Base-by-base conservation (phyloP, 2,888 invertebrate genomes). In the Sericinus montela region DNA sequence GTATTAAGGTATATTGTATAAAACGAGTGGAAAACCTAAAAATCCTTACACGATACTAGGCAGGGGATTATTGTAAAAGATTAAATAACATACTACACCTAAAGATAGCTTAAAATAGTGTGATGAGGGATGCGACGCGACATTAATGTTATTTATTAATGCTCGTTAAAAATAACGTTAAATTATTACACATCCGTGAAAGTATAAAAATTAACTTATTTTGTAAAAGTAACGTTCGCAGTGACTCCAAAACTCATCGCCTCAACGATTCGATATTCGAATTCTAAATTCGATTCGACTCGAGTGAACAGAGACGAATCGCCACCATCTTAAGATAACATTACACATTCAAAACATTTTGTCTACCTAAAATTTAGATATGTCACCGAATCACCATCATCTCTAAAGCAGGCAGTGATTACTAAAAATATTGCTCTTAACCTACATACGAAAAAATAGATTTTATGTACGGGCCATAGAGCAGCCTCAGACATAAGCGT, bases 1-100 rank as follows among this genome's bases (percentile, higher is more conserved):
- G 58, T 58, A 58, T 36, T 68, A 76, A 19, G 75, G 78, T 84
- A 85, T 80, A 85, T 82, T 85, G 86, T 88, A 88, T 84, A 88
- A 87, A 88, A 88, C 79, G 84, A 85, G 86, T 88, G 86, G 84
- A 87, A 87, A 88, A 85, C 81, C 83, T 84, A 85, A 86, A 79
- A 79, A 75, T 67, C 80, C 84, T 85, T 84, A 54, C 67, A 74
- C 58, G 65, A 73, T 77, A 83, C 77, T 83, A 86, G 79, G 79
- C 80, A 80, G 75, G 78, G 79, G 73, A 72, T 80, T 80, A 85
- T 75, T 76, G 81, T 85, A 80, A 78, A 81, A 75, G 58, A 75
- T 82, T 80, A 80, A 78, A 80, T 75, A 80, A 80, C 70, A 59
- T 70, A 75, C 84, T 88, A 86, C 78, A 86, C 83, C 85, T 87